phyloP scores from a whole-genome alignment of 2,797 vertebrate species.

The Sebastes iracundus region DNA sequence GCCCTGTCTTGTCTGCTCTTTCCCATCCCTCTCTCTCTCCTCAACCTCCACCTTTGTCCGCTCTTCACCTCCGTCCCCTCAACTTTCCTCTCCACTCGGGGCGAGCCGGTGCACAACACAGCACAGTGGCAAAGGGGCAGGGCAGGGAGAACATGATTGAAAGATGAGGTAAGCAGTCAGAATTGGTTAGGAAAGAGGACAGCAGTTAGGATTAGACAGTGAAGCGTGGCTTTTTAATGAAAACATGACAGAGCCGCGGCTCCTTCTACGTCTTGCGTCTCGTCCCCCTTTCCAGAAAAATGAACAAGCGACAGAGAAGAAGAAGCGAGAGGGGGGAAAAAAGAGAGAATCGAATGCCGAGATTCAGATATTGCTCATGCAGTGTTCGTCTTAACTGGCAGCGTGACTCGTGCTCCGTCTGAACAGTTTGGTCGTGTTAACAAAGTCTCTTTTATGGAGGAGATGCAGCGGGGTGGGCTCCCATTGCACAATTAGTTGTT shows the following conservation, averaged over 20 bases:
- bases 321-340: neutral
- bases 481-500: constrained; percentile 61
- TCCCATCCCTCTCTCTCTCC: constrained; percentile 18
- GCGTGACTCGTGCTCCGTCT: constrained; percentile 59
- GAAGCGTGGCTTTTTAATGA: constrained; percentile 88
- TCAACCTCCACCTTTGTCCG: constrained; percentile 38
- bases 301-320: constrained; percentile 32
- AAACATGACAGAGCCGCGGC: constrained; percentile 77
- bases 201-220: constrained; percentile 81
- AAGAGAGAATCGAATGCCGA: constrained; percentile 27
- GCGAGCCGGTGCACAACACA: constrained; percentile 7
- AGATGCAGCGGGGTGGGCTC: constrained; percentile 48
- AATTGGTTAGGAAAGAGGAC: constrained; percentile 72
- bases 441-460: constrained; percentile 72
- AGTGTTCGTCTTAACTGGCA: constrained; percentile 46
- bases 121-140: constrained; percentile 18
- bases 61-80: constrained; percentile 35
- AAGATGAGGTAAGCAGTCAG: constrained; percentile 76
- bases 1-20: constrained; percentile 27
- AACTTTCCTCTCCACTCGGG: constrained; percentile 38
- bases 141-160: constrained; percentile 65
- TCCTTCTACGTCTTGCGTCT: constrained; percentile 48
- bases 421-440: constrained; percentile 64
- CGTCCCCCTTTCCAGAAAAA: constrained; percentile 41
- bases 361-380: constrained; percentile 65